Evolutionary conservation across 2,797 vertebrate species (phyloP).

Genomic region (Gobionotothen gibberifrons): DNA sequence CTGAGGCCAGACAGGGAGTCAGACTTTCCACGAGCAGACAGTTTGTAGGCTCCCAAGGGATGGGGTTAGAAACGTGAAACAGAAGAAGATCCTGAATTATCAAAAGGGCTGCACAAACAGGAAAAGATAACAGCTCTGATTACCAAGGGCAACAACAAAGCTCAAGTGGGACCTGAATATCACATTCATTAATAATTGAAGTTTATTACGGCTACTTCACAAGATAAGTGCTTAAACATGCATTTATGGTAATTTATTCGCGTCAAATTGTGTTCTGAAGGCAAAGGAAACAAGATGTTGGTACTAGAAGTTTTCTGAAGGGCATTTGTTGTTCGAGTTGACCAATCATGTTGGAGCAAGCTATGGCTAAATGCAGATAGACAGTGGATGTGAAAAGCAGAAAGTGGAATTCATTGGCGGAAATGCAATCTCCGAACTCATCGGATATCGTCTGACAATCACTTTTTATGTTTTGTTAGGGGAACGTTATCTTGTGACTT

Average conservation of each 20-base stretch:
- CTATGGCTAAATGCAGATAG: too few species aligned
- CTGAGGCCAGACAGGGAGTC: conserved; percentile 77
- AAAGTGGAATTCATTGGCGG: too few species aligned
- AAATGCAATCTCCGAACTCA: too few species aligned
- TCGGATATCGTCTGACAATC: too few species aligned
- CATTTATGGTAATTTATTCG: neutral
- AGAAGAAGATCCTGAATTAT: conserved; percentile 27
- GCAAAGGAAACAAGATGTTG: too few species aligned
- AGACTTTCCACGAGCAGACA: conserved; percentile 91
- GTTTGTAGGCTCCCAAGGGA: conserved; percentile 79
- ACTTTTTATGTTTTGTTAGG: too few species aligned
- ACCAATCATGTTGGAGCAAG: too few species aligned
- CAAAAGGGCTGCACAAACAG: conserved; percentile 45
- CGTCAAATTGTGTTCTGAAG: conserved; percentile 4
- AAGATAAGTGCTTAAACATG: conserved; percentile 2
- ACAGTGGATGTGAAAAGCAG: too few species aligned
- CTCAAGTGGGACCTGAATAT: neutral
- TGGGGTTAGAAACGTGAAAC: conserved; percentile 27
- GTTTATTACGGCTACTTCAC: neutral
- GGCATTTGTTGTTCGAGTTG: too few species aligned
- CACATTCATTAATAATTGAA: neutral
- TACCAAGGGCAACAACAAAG: neutral
- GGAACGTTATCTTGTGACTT: too few species aligned
- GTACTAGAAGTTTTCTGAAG: too few species aligned
- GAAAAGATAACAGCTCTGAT: conserved; percentile 20